phyloP scores from a whole-genome alignment of 2,113 vertebrate species.

The Scomber scombrus region DNA sequence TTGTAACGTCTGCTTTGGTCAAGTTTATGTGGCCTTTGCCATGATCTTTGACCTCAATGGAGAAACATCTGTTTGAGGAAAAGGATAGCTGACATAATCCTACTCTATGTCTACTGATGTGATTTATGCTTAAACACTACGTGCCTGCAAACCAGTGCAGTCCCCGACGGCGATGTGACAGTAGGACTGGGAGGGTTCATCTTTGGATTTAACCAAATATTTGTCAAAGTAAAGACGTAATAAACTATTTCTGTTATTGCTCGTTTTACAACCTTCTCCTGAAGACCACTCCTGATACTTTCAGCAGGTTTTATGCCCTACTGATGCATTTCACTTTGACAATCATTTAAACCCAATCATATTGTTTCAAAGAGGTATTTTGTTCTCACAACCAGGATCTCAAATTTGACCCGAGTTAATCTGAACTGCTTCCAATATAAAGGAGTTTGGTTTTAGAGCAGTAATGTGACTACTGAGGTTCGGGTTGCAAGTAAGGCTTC shows the following conservation, averaged over 20 bases:
- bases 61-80: conserved; percentile 78
- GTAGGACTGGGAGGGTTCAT: background rate
- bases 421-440: conserved; percentile 40
- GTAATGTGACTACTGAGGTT: conserved; percentile 48
- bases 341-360: background rate
- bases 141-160: background rate
- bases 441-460: conserved; percentile 45
- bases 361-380: conserved; percentile 11
- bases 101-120: conserved; percentile 48
- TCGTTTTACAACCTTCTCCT: background rate
- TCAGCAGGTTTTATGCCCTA: conserved; percentile 4
- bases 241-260: background rate
- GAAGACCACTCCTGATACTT: background rate
- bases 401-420: conserved; percentile 42
- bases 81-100: conserved; percentile 68
- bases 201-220: conserved; percentile 6
- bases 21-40: conserved; percentile 68
- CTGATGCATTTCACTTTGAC: background rate
- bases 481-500: conserved; percentile 62
- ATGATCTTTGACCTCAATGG: conserved; percentile 61
- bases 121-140: conserved; percentile 66
- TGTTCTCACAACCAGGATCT: conserved; percentile 18
- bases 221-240: background rate
- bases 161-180: conserved; percentile 22
- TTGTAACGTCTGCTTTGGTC: conserved; percentile 69